Percentiles rank a stretch among this genome's conserved stretches.
phyloP scores from a whole-genome alignment of 1,140 invertebrate genomes.

The Triops longicaudatus region DNA sequence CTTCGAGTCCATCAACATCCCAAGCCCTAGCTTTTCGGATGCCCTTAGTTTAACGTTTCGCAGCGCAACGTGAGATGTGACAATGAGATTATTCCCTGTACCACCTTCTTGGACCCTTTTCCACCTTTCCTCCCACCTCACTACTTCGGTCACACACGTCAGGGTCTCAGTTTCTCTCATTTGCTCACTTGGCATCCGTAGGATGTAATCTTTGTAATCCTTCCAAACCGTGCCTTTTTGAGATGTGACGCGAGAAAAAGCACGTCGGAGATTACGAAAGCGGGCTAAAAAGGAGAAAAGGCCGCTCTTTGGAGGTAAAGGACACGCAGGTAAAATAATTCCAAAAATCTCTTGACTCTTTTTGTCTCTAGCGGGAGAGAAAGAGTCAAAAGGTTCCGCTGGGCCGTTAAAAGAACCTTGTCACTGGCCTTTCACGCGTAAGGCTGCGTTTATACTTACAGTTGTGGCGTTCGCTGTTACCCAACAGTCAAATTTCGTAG shows the following conservation, averaged over 20 bases:
- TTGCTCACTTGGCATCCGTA: too few species aligned
- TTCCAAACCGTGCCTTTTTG: too few species aligned
- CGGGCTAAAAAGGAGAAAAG: neutral
- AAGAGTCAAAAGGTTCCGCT: too few species aligned
- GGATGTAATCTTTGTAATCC: too few species aligned
- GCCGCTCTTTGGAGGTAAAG: neutral
- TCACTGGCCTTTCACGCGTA: neutral
- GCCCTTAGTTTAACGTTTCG: neutral
- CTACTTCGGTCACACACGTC: neutral
- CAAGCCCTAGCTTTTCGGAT: neutral
- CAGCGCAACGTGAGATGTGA: neutral
- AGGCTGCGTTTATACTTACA: too few species aligned
- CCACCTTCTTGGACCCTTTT: neutral
- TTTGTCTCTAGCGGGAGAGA: neutral
- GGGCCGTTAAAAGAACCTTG: neutral
- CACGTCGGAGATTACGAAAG: neutral
- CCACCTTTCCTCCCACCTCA: neutral
- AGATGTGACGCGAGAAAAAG: too few species aligned
- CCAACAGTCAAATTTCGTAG: too few species aligned
- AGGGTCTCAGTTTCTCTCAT: neutral
- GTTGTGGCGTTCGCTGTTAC: too few species aligned
- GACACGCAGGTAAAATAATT: neutral
- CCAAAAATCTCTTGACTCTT: neutral
- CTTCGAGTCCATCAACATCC: neutral
- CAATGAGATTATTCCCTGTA: neutral